Percentiles rank a stretch among this genome's conserved stretches.
phyloP scores from a whole-genome alignment of 2,797 vertebrate genomes.

The Onychomys torridus region DNA sequence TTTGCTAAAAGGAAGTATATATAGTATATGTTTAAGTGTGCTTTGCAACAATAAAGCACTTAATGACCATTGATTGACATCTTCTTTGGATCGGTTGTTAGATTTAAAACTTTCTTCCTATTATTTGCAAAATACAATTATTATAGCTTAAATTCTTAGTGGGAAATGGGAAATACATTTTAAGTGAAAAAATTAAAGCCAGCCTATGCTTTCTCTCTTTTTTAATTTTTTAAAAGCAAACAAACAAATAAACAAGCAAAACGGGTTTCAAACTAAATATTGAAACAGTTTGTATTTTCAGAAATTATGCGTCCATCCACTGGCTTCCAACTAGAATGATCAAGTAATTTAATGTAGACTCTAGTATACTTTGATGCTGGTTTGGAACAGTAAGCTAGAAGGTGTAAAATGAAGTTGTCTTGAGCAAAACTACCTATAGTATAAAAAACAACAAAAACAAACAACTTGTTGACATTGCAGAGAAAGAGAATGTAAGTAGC shows the following conservation, averaged over 20 bases:
- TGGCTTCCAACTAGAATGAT: neutral
- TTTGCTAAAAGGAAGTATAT: slow-evolving; percentile 25
- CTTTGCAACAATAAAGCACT: neutral
- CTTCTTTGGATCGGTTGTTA: neutral
- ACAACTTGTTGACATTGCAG: neutral
- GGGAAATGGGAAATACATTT: slow-evolving; percentile 11
- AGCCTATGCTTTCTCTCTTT: neutral
- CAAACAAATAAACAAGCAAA: neutral
- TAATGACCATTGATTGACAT: neutral
- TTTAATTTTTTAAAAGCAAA: neutral
- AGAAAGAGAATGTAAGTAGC: neutral
- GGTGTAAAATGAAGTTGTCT: neutral
- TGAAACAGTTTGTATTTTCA: slow-evolving; percentile 39
- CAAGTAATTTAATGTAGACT: neutral
- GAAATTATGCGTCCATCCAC: neutral
- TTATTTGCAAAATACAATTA: slow-evolving; percentile 47
- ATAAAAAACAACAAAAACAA: neutral
- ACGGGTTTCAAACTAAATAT: slow-evolving; percentile 2
- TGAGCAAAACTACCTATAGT: neutral
- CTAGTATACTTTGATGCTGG: neutral
- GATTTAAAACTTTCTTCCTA: slow-evolving; percentile 14
- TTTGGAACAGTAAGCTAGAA: neutral
- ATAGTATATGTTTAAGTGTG: neutral
- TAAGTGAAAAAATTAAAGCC: slow-evolving; percentile 37
- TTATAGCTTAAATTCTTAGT: neutral